Evolutionary conservation across 2,888 invertebrate species (phyloP), one percentile per base, ranked within the genome.

Genomic region (Eilema caniola): DNA sequence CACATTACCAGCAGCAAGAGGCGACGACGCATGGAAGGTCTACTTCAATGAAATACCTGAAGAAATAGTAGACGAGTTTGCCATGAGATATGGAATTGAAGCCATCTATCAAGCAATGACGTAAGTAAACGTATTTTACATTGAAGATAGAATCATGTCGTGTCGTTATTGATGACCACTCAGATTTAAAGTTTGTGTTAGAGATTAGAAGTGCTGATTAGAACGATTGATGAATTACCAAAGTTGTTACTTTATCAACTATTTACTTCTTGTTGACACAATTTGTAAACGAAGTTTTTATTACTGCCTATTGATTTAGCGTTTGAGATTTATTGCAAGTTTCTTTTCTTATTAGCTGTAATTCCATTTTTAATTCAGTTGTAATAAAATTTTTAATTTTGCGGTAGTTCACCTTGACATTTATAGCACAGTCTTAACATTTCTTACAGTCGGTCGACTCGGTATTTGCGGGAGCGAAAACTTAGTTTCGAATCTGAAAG

Each of bases 61-160:
- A 89, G 99, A 99, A 90, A 99, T 99, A 67, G 99, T 99, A 0
- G 99, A 99, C 89, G 99, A 99, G 92, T 99, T 99, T 93, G 99
- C 99, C 4, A 99, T 99, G 99, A 96, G 99, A 95, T 99, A 99
- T 92, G 99, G 99, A 72, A 99, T 99, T 84, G 99, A 99, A 94
- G 98, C 98, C 78, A 99, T 99, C 83, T 99, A 99, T 95, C 99
- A 99, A 95, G 99, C 99, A 68, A 99, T 99, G 99, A 99, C 99
- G 98, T 98, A 93, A 97, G 98, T 96, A 41, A 61, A 61, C 33
- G 69, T 20, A 59, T 23, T 37, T 20, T 47, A 59, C 25, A 59
- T 31, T 61, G 33, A 11, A 60, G 28, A 33, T n/a, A 33, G 61
- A 31, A 20, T 28, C 14, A 25, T 14, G 12, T 59, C 14, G 59